Percentiles rank a stretch among this genome's conserved stretches.
Conservation (phyloP, 2,113 vertebrate genomes). For the Cairina moschata region DNA sequence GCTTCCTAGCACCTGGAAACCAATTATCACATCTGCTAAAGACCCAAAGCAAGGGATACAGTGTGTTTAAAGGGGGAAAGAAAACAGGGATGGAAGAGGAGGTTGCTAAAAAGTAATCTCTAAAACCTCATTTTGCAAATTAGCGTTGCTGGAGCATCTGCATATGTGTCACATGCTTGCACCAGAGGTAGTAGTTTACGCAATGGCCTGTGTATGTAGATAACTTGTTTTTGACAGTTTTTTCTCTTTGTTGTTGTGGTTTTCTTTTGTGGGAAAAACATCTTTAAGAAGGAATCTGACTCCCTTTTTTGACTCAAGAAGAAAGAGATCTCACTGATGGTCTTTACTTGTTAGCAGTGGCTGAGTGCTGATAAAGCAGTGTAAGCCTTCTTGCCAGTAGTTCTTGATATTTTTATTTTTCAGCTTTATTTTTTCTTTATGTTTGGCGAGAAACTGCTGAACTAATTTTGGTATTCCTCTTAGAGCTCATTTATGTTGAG, state of each 20-base stretch:
- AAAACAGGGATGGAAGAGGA: background rate
- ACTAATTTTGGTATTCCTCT: background rate
- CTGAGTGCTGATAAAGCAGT: background rate
- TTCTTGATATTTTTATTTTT: background rate
- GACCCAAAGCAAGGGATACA: background rate
- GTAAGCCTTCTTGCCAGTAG: background rate
- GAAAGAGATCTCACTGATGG: background rate
- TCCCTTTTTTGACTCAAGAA: background rate
- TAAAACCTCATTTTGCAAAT: background rate
- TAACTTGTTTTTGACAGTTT: background rate
- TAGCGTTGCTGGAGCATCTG: background rate
- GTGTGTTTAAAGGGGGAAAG: background rate
- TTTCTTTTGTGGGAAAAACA: background rate
- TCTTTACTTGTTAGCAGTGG: background rate
- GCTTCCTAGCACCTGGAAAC: background rate
- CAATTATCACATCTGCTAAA: background rate
- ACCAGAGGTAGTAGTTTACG: background rate
- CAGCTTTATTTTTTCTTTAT: background rate
- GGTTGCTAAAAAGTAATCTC: background rate
- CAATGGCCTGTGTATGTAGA: background rate
- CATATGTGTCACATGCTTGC: background rate
- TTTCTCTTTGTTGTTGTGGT: background rate
- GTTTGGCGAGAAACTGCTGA: background rate
- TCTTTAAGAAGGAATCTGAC: background rate
- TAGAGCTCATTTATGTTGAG: conserved; percentile 1